These are phyloP conservation scores for Arnoldichthys spilopterus DNA, from an alignment of 2,797 vertebrate species.

Conservation along the genomic window DNA sequence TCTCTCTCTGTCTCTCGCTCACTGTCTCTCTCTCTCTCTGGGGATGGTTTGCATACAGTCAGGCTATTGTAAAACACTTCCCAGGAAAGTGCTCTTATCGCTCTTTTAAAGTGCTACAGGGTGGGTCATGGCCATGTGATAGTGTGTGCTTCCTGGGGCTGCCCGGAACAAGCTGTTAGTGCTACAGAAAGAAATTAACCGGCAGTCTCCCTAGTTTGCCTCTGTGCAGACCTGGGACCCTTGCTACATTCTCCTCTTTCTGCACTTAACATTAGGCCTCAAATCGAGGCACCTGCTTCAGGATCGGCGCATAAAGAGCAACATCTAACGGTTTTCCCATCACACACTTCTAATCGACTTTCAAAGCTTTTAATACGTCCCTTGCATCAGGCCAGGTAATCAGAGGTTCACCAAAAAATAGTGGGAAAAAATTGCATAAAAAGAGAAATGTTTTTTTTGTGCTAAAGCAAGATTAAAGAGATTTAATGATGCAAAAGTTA, in stretches of 20 bases:
- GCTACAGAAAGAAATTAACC: conserved; percentile 44
- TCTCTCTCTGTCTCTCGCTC: neutral
- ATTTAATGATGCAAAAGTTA: conserved; percentile 10
- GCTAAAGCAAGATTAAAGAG: conserved; percentile 24
- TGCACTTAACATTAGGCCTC: neutral
- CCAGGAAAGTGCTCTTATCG: conserved; percentile 60
- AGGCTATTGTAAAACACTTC: conserved; percentile 60
- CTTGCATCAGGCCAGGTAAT: neutral
- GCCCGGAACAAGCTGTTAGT: conserved; percentile 48
- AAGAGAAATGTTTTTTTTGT: neutral
- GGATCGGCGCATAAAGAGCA: neutral
- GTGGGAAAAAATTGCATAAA: neutral
- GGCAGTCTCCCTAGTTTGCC: neutral
- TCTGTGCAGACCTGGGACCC: conserved; percentile 12
- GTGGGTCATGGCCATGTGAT: conserved; percentile 48
- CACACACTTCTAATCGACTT: neutral
- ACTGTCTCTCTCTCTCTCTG: conserved; percentile 24
- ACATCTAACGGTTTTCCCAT: conserved; percentile 4
- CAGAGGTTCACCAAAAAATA: neutral
- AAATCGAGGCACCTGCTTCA: neutral
- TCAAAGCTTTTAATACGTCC: neutral
- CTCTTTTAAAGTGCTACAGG: conserved; percentile 52
- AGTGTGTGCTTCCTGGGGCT: conserved; percentile 42
- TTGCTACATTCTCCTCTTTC: neutral
- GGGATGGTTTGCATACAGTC: conserved; percentile 51